Percentiles rank a stretch among this genome's conserved stretches.
These are phyloP conservation scores for Hydractinia echinata DNA, from an alignment of 30 jellyfish, hydroid and myxozoan species.

Conservation along the genomic window DNA sequence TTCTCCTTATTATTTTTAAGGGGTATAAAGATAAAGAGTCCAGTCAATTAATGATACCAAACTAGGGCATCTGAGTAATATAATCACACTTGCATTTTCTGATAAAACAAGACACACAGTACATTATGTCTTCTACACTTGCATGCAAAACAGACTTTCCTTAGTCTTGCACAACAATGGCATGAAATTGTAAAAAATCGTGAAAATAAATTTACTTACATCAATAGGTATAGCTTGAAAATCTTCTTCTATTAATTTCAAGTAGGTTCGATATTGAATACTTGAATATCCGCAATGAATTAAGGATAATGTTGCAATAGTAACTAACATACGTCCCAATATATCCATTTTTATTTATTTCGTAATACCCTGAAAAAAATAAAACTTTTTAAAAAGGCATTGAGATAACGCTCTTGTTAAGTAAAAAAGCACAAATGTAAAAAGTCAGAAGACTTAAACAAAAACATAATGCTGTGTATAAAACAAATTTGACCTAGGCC, in stretches of 20 bases:
- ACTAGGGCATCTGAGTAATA: no score
- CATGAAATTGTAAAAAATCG: no score
- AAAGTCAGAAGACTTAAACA: not conserved
- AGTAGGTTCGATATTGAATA: conserved; percentile 71
- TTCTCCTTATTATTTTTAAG: no score
- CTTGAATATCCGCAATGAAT: conserved; percentile 93
- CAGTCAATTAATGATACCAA: no score
- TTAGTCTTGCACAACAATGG: no score
- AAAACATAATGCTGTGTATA: not conserved
- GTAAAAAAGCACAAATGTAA: not conserved
- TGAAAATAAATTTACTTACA: conserved; percentile 7
- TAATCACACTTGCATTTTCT: no score
- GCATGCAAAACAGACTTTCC: no score
- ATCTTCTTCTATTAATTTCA: conserved; percentile 82
- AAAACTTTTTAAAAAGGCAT: not conserved
- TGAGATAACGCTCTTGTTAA: not conserved
- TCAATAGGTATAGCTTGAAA: conserved; percentile 66
- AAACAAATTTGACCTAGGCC: not conserved
- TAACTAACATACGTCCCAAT: conserved; percentile 57
- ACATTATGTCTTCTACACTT: no score
- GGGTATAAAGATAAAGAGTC: no score
- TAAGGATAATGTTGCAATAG: conserved; percentile 68
- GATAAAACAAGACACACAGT: no score
- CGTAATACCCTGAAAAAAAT: not conserved
- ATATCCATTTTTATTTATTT: conserved; percentile 46